Percentiles rank a stretch among this genome's conserved stretches.
phyloP scores from a whole-genome alignment of 2,888 invertebrate species.

The Anthophora plumipes region DNA sequence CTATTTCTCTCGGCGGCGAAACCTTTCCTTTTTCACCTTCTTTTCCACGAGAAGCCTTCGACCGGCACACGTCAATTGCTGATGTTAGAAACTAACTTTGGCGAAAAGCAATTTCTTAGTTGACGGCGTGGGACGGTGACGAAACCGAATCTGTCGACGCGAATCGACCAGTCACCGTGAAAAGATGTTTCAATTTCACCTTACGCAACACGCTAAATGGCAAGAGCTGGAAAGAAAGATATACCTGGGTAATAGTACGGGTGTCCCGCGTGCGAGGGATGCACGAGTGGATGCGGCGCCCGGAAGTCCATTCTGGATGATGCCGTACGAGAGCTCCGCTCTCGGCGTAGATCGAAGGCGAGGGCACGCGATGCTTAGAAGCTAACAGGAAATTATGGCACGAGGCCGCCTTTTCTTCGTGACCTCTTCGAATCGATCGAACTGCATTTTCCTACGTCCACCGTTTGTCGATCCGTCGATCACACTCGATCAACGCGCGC shows the following conservation, averaged over 20 bases:
- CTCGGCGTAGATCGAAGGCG: slow-evolving; percentile 31
- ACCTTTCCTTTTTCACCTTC: slow-evolving; percentile 20
- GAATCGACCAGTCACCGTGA: background rate
- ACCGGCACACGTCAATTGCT: slow-evolving; percentile 35
- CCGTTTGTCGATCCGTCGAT: slow-evolving; percentile 29
- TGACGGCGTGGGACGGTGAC: slow-evolving; percentile 31
- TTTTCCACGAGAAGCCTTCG: background rate
- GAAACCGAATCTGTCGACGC: slow-evolving; percentile 20
- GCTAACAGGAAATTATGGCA: slow-evolving; percentile 53
- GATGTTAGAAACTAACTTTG: slow-evolving; percentile 59
- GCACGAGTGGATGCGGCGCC: slow-evolving; percentile 82
- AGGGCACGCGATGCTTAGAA: slow-evolving; percentile 41
- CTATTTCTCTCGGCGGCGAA: slow-evolving; percentile 45
- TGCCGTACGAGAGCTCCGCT: slow-evolving; percentile 39
- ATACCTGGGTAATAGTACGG: slow-evolving; percentile 81
- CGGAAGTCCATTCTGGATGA: slow-evolving; percentile 81
- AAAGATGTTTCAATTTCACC: too few relatives aligned
- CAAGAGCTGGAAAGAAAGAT: background rate
- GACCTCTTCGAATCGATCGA: slow-evolving; percentile 48
- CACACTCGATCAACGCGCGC: slow-evolving; percentile 18
- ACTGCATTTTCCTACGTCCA: slow-evolving; percentile 60
- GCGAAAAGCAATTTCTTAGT: slow-evolving; percentile 52
- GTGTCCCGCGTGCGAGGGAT: slow-evolving; percentile 81
- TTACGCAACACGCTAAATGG: too few relatives aligned
- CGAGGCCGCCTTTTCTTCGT: slow-evolving; percentile 60